Evolutionary conservation across 2,888 invertebrate genomes (phyloP).

Genomic region (Dryadula phaetusa): DNA sequence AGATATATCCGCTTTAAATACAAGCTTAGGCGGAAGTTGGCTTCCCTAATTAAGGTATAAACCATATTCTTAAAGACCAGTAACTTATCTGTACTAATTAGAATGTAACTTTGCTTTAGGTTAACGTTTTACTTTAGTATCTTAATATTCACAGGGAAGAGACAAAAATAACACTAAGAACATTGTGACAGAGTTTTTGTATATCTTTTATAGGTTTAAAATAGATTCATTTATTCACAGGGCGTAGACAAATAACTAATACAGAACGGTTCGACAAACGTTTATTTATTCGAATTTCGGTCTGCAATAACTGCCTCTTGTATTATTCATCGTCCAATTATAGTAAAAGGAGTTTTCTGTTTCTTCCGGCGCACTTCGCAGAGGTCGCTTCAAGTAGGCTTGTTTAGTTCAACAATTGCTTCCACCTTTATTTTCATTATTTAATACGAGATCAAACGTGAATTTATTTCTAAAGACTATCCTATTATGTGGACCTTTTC

Average conservation of each 20-base stretch:
- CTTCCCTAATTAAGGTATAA: slow-evolving; percentile 39
- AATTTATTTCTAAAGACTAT: slow-evolving; percentile 47
- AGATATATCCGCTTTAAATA: slow-evolving; percentile 35
- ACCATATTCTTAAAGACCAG: slow-evolving; percentile 31
- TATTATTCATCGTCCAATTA: slow-evolving; percentile 85
- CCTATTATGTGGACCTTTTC: slow-evolving; percentile 43
- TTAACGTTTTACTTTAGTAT: not conserved
- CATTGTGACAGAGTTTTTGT: not conserved
- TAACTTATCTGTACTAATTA: slow-evolving; percentile 16
- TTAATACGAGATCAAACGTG: slow-evolving; percentile 68
- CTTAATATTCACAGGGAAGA: not conserved
- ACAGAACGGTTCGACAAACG: slow-evolving; percentile 53
- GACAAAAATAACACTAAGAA: not conserved
- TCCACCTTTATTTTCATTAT: slow-evolving; percentile 65
- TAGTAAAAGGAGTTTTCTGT: slow-evolving; percentile 80
- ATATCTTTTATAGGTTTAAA: slow-evolving; percentile 17
- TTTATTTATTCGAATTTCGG: slow-evolving; percentile 70
- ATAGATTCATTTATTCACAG: slow-evolving; percentile 33
- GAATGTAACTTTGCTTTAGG: not conserved
- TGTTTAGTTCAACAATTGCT: slow-evolving; percentile 71
- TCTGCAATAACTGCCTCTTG: slow-evolving; percentile 78
- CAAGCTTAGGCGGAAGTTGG: slow-evolving; percentile 34
- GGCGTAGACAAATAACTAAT: slow-evolving; percentile 37
- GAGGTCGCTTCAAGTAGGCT: slow-evolving; percentile 63
- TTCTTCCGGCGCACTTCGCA: slow-evolving; percentile 51